Evolutionary conservation across 2,888 invertebrate genomes (phyloP).

Genomic region (Dysmachus trigonus): DNA sequence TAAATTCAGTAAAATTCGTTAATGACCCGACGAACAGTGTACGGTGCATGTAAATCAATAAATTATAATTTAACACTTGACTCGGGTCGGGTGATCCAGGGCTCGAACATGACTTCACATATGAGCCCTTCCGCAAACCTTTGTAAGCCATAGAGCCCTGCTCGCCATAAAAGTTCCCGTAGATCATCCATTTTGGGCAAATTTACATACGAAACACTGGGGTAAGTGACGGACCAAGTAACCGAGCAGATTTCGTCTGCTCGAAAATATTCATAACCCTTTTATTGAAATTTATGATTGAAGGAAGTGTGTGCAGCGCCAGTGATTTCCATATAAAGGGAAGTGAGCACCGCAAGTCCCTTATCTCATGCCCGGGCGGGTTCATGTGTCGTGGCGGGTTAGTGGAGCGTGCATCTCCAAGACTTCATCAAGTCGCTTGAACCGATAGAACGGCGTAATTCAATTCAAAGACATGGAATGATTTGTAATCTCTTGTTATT

Average conservation of each 20-base stretch:
- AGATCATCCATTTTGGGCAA: conserved; percentile 28
- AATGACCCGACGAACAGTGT: neutral
- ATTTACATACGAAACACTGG: conserved; percentile 20
- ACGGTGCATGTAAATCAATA: conserved; percentile 32
- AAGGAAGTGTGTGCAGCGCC: conserved; percentile 32
- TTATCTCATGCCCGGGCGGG: neutral
- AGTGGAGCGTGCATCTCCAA: neutral
- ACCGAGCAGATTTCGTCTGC: conserved; percentile 24
- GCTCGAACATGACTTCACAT: conserved; percentile 9
- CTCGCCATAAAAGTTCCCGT: conserved; percentile 23
- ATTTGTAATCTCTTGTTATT: conserved; percentile 26
- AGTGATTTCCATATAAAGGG: conserved; percentile 10
- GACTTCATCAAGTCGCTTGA: neutral
- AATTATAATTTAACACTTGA: conserved; percentile 36
- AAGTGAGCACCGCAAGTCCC: neutral
- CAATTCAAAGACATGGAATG: neutral
- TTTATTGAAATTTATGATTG: conserved; percentile 43
- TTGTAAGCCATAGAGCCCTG: neutral
- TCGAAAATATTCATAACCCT: conserved; percentile 42
- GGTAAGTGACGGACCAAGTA: conserved; percentile 37
- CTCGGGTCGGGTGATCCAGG: neutral
- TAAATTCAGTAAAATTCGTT: conserved; percentile 18
- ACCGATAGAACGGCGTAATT: neutral
- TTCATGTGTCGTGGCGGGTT: neutral
- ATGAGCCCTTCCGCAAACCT: conserved; percentile 11